A percentile compares a stretch with the other conserved stretches of the same genome.
These are phyloP conservation scores for Neoarius graeffei DNA, from an alignment of 2,113 vertebrate genomes.

Conservation along the genomic window DNA sequence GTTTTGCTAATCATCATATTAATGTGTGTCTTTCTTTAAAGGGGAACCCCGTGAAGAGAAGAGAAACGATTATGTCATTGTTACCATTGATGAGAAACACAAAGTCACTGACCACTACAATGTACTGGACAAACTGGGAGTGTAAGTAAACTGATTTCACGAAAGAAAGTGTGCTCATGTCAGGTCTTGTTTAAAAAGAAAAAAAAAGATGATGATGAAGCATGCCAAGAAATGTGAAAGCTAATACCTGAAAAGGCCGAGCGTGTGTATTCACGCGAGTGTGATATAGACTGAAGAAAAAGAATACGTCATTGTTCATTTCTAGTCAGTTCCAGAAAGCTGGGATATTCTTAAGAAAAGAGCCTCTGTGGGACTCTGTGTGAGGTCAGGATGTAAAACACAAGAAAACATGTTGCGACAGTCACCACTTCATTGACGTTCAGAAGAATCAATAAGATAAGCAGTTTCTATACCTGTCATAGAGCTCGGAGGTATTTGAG, in stretches of 20 bases:
- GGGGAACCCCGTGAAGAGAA: conserved; percentile 60
- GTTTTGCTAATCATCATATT: background rate
- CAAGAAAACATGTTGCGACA: background rate
- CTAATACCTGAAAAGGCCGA: background rate
- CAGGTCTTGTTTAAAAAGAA: background rate
- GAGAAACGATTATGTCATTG: conserved; percentile 45
- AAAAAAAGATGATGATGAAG: too few species aligned
- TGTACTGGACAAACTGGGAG: conserved; percentile 80
- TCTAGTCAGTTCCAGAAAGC: background rate
- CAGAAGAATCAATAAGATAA: background rate
- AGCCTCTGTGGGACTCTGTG: background rate
- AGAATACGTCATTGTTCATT: background rate
- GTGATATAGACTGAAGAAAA: background rate
- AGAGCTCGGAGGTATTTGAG: background rate
- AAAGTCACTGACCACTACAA: conserved; percentile 76
- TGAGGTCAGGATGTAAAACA: background rate
- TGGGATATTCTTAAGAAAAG: background rate
- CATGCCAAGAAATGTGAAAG: background rate
- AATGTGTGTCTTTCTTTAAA: conserved; percentile 38
- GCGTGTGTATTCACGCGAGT: background rate
- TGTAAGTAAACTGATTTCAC: conserved; percentile 72
- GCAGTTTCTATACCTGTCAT: background rate
- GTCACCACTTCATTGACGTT: background rate
- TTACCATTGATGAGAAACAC: conserved; percentile 72
- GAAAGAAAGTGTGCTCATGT: background rate